Evolutionary conservation across 2,113 vertebrate species (phyloP), one percentile per base, ranked within the genome.

Genomic region (Empidonax alnorum): DNA sequence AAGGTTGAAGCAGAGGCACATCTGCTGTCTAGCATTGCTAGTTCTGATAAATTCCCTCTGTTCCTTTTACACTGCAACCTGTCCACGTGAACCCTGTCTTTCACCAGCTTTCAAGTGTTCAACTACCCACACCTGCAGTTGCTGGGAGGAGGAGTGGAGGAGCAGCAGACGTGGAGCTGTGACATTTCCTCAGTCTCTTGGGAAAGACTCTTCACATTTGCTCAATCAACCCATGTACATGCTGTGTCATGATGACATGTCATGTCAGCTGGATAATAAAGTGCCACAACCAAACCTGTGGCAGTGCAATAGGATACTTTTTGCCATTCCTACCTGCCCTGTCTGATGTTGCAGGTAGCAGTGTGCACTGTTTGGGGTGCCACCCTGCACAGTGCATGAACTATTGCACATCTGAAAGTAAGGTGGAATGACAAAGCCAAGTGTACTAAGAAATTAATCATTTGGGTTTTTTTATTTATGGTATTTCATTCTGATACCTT

Each of bases 91-190:
- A 37, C 30, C 10, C 33, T 2, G 1, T 24, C 35, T 82, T 91
- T 82, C 56, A 59, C 12, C 83, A 88, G 14, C 30, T 74, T 59
- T 66, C 39, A 35, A 82, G 58, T 33, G 79, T 81, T 52, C 69
- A 87, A 2, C 30, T 12, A 1, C 35, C 14, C 55, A 12, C 0
- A 1, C 19, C 47, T 30, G 50, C 5, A 63, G 76, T 8, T 1
- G 0, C 35, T 0, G 0, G 58, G 50, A 88, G 50, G n/a, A 75
- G 44, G 42, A 73, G 10, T 0, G 2, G 49, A 65, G 61, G 46
- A 73, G 21, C 10, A 31, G 65, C 0, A 1, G 88, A 28, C 0
- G 2, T 0, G 0, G 56, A 77, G 35, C 62, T 35, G 17, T 3
- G n/a, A 46, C 3, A 2, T 30, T 78, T 88, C 55, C 68, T 76